A percentile compares a stretch with the other conserved stretches of the same genome.
phyloP scores from a whole-genome alignment of 2,888 invertebrate genomes.

The Drosophila nigritarsus region DNA sequence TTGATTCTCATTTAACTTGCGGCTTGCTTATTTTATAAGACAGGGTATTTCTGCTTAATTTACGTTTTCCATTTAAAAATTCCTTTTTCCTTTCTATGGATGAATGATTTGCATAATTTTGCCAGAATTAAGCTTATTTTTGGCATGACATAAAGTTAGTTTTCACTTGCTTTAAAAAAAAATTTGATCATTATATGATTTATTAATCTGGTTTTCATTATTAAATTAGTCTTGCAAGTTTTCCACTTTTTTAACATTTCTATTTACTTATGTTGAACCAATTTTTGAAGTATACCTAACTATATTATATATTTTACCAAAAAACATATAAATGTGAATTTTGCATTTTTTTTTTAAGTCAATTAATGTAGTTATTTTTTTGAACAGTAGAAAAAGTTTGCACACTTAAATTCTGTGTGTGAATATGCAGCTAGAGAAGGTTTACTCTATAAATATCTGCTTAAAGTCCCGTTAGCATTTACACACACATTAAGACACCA shows the following conservation, averaged over 20 bases:
- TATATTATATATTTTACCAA: not conserved
- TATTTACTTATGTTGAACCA: not conserved
- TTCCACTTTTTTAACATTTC: too few relatives aligned
- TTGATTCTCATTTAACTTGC: slow-evolving; percentile 22
- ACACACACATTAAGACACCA: slow-evolving; percentile 10
- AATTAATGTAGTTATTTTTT: not conserved
- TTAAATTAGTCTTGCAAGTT: not conserved
- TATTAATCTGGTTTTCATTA: not conserved
- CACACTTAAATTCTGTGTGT: not conserved
- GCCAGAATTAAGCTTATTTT: slow-evolving; percentile 9
- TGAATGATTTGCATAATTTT: slow-evolving; percentile 41
- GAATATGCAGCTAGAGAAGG: not conserved
- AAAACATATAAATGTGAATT: not conserved
- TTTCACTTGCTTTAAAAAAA: not conserved
- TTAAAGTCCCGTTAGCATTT: slow-evolving; percentile 5
- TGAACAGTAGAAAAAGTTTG: not conserved
- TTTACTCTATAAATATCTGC: slow-evolving; percentile 1
- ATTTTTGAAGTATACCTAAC: not conserved
- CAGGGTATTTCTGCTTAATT: not conserved
- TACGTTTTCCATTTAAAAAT: not conserved
- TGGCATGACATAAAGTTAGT: not conserved
- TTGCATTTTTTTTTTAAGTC: not conserved
- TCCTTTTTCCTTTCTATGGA: not conserved
- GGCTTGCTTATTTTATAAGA: slow-evolving; percentile 16
- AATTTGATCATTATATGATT: not conserved